Evolutionary conservation across 2,888 invertebrate species (phyloP).

Genomic region (Cotesia congregata): DNA sequence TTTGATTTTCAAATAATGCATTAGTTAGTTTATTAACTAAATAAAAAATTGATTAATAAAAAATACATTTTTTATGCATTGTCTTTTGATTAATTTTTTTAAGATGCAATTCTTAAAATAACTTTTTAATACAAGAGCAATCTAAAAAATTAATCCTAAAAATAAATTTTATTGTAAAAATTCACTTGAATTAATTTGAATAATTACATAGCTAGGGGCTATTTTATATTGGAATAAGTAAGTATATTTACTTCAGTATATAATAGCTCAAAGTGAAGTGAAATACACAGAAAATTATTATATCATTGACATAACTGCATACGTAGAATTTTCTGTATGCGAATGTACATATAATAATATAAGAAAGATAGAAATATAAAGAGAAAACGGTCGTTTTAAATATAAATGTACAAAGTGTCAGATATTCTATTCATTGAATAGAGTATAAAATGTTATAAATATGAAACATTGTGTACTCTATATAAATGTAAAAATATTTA

Average conservation of each 20-base stretch:
- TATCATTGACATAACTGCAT: not conserved
- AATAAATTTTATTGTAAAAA: not conserved
- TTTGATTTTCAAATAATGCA: too few relatives aligned
- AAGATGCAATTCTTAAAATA: too few relatives aligned
- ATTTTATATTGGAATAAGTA: conserved; percentile 14
- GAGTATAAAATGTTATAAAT: not conserved
- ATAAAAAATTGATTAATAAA: too few relatives aligned
- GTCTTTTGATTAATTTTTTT: too few relatives aligned
- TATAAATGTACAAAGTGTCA: not conserved
- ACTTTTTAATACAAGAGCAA: too few relatives aligned
- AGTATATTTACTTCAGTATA: not conserved
- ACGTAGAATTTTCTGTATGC: not conserved
- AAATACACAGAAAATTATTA: not conserved
- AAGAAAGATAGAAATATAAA: not conserved
- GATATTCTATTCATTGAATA: not conserved
- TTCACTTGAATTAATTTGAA: conserved; percentile 13
- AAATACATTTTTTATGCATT: too few relatives aligned
- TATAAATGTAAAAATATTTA: conserved; percentile 11
- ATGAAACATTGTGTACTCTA: not conserved
- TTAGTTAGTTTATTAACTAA: too few relatives aligned
- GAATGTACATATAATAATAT: not conserved
- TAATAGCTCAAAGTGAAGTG: conserved; percentile 3
- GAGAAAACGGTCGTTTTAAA: not conserved
- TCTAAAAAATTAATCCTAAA: not conserved
- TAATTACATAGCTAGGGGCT: not conserved